Evolutionary conservation across 2,113 vertebrate species (phyloP).

Genomic region (Podarcis muralis): DNA sequence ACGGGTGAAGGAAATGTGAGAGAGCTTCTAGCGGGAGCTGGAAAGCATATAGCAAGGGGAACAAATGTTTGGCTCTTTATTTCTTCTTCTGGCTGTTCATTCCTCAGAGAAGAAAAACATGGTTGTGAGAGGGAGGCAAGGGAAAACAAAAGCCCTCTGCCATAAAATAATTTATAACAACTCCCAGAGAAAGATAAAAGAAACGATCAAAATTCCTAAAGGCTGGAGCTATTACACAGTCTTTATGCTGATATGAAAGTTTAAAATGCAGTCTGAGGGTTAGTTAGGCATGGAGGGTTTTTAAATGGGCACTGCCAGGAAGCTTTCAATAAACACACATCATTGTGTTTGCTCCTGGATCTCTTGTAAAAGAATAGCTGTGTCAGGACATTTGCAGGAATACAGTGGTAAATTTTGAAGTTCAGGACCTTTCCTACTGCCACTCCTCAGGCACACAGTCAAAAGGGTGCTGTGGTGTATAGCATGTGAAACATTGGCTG

Average conservation of each 20-base stretch:
- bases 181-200: not conserved
- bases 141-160: conserved; percentile 7
- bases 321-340: not conserved
- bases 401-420: not conserved
- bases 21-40: conserved; percentile 14
- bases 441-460: no score
- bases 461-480: no score
- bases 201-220: not conserved
- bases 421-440: no score
- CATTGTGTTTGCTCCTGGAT: not conserved
- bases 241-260: not conserved
- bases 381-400: not conserved
- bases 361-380: not conserved
- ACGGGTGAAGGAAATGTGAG: conserved; percentile 10
- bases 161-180: not conserved
- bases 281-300: not conserved
- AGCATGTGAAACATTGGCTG: no score
- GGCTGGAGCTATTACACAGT: not conserved
- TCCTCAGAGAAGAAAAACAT: not conserved
- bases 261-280: not conserved
- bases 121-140: not conserved
- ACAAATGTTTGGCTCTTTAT: not conserved
- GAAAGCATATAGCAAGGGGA: not conserved
- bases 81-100: conserved; percentile 1
- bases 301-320: not conserved